phyloP scores from a whole-genome alignment of 2,797 vertebrate genomes.

The Cyclopterus lumpus region DNA sequence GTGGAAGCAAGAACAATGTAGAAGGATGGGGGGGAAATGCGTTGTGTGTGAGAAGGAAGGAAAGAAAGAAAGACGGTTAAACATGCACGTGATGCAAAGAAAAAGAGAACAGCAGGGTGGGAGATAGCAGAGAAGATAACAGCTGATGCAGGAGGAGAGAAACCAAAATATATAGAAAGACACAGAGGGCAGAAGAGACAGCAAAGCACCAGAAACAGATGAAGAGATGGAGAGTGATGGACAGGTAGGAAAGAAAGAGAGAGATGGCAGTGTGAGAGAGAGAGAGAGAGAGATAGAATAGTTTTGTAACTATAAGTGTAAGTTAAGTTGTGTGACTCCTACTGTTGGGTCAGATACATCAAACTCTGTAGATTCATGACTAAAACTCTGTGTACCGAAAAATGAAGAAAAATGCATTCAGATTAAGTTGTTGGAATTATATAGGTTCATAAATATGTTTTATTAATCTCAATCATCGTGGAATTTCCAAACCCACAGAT shows the following conservation, averaged over 20 bases:
- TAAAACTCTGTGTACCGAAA: background rate
- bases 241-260: background rate
- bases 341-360: background rate
- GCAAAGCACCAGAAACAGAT: constrained; percentile 16
- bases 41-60: background rate
- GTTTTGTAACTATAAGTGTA: background rate
- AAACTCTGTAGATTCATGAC: background rate
- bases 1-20: background rate
- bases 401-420: background rate
- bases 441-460: background rate
- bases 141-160: constrained; percentile 21
- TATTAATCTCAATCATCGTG: background rate
- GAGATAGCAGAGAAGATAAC: constrained; percentile 25
- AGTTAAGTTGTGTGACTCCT: background rate
- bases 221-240: constrained; percentile 5
- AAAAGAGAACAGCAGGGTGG: background rate
- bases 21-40: background rate
- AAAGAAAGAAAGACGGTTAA: constrained; percentile 1
- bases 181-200: constrained; percentile 11
- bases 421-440: background rate
- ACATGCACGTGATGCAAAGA: background rate
- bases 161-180: constrained; percentile 19
- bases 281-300: background rate
- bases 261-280: background rate
- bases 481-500: background rate